These are phyloP conservation scores for Hipposideros armiger DNA, from an alignment of 2,113 vertebrate genomes.

Conservation along the genomic window DNA sequence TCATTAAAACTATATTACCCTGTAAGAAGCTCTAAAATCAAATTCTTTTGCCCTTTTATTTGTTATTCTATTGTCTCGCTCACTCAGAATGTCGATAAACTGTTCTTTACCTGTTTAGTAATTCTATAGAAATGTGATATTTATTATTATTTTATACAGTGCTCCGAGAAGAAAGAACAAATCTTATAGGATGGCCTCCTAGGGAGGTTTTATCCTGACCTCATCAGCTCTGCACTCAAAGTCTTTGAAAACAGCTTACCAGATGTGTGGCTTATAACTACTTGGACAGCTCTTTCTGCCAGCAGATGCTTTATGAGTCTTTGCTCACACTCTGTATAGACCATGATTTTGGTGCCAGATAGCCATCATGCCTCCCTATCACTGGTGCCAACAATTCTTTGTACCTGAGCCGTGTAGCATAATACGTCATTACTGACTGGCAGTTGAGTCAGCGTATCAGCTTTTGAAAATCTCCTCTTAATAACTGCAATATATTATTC, in stretches of 20 bases:
- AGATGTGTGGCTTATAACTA: not conserved
- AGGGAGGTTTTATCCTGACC: not conserved
- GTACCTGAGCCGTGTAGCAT: not conserved
- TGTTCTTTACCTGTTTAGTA: constrained; percentile 29
- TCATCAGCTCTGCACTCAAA: not conserved
- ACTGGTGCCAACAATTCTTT: not conserved
- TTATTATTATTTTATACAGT: constrained; percentile 57
- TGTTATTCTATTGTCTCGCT: not conserved
- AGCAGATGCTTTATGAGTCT: not conserved
- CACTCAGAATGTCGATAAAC: constrained; percentile 22
- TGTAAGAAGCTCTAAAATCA: constrained; percentile 36
- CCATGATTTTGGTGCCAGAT: not conserved
- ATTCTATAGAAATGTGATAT: constrained; percentile 47
- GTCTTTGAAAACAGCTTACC: constrained; percentile 14
- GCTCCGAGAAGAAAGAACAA: not conserved
- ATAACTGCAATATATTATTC: constrained; percentile 40
- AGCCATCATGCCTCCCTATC: not conserved
- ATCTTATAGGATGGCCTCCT: not conserved
- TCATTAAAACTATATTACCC: not conserved
- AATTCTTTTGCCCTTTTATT: constrained; percentile 8
- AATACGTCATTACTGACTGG: constrained; percentile 5
- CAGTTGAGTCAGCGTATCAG: not conserved
- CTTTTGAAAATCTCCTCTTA: constrained; percentile 34
- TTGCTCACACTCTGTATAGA: not conserved
- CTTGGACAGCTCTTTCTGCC: not conserved